phyloP scores from a whole-genome alignment of 23 tunicate genomes.

The Ascidia mentula region DNA sequence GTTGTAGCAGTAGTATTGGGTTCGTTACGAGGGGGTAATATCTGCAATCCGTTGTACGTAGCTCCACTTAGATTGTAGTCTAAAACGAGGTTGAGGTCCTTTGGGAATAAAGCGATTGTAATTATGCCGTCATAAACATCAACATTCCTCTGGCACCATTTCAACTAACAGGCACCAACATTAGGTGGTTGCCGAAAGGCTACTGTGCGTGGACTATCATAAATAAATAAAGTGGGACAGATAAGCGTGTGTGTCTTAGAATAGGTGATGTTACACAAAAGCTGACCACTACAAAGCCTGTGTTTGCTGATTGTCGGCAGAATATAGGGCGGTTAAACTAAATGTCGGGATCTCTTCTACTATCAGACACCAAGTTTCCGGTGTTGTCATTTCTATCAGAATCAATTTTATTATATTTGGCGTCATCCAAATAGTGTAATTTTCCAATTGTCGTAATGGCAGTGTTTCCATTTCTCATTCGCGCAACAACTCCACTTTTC shows the following conservation, averaged over 20 bases:
- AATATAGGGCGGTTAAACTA: too few species aligned
- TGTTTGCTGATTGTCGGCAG: neutral
- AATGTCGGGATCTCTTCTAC: neutral
- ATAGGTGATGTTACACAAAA: neutral
- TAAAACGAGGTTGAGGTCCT: neutral
- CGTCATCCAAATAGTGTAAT: too few species aligned
- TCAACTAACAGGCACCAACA: neutral
- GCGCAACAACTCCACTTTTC: too few species aligned
- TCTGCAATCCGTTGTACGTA: too few species aligned
- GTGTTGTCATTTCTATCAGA: too few species aligned
- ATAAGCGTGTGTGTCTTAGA: neutral
- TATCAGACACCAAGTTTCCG: neutral
- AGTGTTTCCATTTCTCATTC: too few species aligned
- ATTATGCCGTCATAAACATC: neutral
- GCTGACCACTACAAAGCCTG: neutral
- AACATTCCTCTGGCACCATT: neutral
- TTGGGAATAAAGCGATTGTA: neutral
- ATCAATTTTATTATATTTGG: too few species aligned
- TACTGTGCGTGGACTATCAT: neutral
- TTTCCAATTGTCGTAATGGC: too few species aligned
- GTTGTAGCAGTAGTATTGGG: too few species aligned
- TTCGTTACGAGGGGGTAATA: too few species aligned
- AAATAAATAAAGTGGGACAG: neutral
- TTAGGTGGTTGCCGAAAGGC: neutral
- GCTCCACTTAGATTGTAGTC: neutral